Base-by-base conservation (phyloP, 2,797 vertebrate genomes). In the Arctocebus calabarensis region DNA sequence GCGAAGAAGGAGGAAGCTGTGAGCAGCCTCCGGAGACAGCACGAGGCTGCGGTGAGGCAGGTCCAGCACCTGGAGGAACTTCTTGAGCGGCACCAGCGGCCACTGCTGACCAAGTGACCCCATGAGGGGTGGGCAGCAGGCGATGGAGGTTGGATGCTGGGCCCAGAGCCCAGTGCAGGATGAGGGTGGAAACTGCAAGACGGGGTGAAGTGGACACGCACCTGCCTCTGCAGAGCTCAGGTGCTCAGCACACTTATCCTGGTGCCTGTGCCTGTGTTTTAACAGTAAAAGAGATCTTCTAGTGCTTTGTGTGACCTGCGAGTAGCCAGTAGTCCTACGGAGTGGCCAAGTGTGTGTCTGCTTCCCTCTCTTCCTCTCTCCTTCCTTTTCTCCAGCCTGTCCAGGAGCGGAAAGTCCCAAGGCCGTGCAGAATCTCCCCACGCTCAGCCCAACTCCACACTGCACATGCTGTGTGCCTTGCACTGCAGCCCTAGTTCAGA, bases 1-100 rank as follows among this genome's bases (percentile, higher is more conserved):
- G 98, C 98, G 90, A 99, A 98, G 98, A 99, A 99, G 97, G 99
- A 99, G 91, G 99, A 99, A 94, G 99, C 98, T 0, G 98, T 99
- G 89, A 99, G 88, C 96, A 98, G 97, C 93, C 98, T 99, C 4
- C 98, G 99, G 68, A 99, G 98, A 91, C 99, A 99, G 97, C 98
- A 99, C 0, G 99, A 99, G 98, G 99, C 99, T 0, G 99, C 99
- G 0, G 19, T 99, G 97, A 99, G 99, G 98, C 98, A 99, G 97
- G 99, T 99, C 0, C 99, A 99, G 48, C 99, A 99, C 97, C 98
- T 99, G 94, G 99, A 99, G 95, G 98, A 98, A 11, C 98, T 99
- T 90, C 98, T 99, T 98, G 99, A 99, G 14, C 99, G 99, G 95
- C 99, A 99, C 97, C 98, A 99, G 75, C 98, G 98, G 96, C 99